phyloP scores from a whole-genome alignment of 2,888 invertebrate species.

The Mechanitis mazaeus region DNA sequence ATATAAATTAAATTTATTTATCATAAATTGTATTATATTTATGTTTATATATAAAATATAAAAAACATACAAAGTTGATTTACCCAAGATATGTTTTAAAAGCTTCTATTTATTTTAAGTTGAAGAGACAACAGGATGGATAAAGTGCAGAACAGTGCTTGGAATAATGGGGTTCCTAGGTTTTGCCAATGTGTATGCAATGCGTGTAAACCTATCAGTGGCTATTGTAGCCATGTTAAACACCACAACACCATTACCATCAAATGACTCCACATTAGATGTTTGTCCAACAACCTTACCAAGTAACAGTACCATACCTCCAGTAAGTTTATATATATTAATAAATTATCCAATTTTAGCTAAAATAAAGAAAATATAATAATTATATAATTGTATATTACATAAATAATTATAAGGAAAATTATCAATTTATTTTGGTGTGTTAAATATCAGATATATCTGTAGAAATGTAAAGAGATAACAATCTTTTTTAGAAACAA shows the following conservation, averaged over 20 bases:
- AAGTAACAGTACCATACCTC: conserved; percentile 58
- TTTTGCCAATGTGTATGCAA: conserved; percentile 92
- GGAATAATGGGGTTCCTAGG: conserved; percentile 92
- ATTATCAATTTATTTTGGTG: too few species aligned
- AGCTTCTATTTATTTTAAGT: conserved; percentile 39
- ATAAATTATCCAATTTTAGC: background rate
- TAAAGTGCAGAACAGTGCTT: conserved; percentile 85
- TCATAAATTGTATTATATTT: too few species aligned
- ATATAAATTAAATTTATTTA: too few species aligned
- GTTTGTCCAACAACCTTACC: conserved; percentile 74
- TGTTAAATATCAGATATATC: too few species aligned
- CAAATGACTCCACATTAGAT: conserved; percentile 77
- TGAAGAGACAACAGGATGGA: conserved; percentile 80
- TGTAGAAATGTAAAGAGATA: too few species aligned
- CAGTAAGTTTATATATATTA: conserved; percentile 43
- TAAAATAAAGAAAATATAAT: conserved; percentile 17
- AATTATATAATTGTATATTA: too few species aligned
- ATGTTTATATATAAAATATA: too few species aligned
- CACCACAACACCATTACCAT: conserved; percentile 77
- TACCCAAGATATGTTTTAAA: too few species aligned
- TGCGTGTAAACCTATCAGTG: conserved; percentile 93
- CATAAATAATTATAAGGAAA: too few species aligned
- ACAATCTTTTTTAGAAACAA: conserved; percentile 63
- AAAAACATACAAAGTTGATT: too few species aligned
- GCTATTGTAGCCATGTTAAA: conserved; percentile 97